A percentile compares a stretch with the other conserved stretches of the same genome.
phyloP scores from a whole-genome alignment of 2,888 invertebrate species.

The Cheilosia vernalis region DNA sequence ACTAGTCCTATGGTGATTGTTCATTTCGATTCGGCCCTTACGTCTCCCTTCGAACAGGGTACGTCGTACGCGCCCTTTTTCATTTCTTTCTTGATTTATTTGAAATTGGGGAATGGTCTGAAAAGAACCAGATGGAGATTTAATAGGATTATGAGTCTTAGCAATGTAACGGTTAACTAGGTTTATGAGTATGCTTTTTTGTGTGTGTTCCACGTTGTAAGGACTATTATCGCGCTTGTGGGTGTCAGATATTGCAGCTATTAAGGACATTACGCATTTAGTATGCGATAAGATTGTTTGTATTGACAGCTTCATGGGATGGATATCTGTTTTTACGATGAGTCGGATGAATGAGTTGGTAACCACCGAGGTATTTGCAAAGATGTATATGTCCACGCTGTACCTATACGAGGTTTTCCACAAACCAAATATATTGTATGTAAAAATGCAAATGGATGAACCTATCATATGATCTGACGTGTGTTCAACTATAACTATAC shows the following conservation, averaged over 20 bases:
- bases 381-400: too few relatives aligned
- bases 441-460: too few relatives aligned
- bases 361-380: too few relatives aligned
- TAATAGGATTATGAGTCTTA: slow-evolving; percentile 76
- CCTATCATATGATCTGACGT: too few relatives aligned
- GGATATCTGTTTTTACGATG: slow-evolving; percentile 2
- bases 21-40: slow-evolving; percentile 70
- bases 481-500: not conserved
- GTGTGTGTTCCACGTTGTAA: slow-evolving; percentile 33
- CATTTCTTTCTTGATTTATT: slow-evolving; percentile 62
- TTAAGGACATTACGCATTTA: slow-evolving; percentile 48
- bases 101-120: slow-evolving; percentile 71
- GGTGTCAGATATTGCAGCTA: slow-evolving; percentile 58
- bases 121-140: slow-evolving; percentile 76
- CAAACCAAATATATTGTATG: too few relatives aligned
- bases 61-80: slow-evolving; percentile 48
- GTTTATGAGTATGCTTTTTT: slow-evolving; percentile 49
- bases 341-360: not conserved
- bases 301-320: slow-evolving; percentile 26
- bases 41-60: slow-evolving; percentile 32
- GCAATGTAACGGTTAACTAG: slow-evolving; percentile 74
- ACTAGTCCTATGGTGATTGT: slow-evolving; percentile 29
- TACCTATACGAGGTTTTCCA: too few relatives aligned
- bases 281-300: slow-evolving; percentile 17
- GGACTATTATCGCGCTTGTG: slow-evolving; percentile 60